Conservation (phyloP, 2,113 vertebrate species). For the Xyrauchen texanus region DNA sequence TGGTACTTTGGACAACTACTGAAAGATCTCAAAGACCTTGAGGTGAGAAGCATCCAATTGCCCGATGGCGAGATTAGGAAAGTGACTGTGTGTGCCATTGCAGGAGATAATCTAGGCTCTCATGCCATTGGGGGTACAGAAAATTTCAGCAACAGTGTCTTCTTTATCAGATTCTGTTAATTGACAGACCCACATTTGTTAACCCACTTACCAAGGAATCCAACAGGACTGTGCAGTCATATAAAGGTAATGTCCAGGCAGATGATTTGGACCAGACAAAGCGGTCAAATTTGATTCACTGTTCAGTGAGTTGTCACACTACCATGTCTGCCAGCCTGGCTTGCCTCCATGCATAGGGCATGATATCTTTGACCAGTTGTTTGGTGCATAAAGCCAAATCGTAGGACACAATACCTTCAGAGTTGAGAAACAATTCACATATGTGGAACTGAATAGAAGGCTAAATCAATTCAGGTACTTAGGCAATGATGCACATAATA, state of each 20-base stretch:
- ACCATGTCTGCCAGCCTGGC: slow-evolving; percentile 14
- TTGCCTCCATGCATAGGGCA: slow-evolving; percentile 3
- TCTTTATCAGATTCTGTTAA: slow-evolving; percentile 30
- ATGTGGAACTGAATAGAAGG: slow-evolving; percentile 10
- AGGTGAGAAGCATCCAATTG: slow-evolving; percentile 15
- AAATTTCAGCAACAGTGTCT: slow-evolving; percentile 18
- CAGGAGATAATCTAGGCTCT: too few species aligned
- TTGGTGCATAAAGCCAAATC: too few species aligned
- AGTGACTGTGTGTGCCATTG: slow-evolving; percentile 1
- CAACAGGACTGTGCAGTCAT: slow-evolving; percentile 4
- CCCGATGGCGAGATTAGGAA: slow-evolving; percentile 8
- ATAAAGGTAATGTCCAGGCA: slow-evolving; percentile 3
- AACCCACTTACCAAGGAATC: background rate
- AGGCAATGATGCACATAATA: background rate
- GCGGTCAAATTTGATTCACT: background rate
- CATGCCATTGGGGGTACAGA: slow-evolving; percentile 24
- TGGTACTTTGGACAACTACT: slow-evolving; percentile 9
- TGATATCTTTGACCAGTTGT: background rate
- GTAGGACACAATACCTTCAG: too few species aligned
- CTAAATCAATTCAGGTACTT: background rate
- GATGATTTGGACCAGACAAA: background rate
- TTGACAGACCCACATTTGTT: background rate
- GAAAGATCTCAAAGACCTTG: slow-evolving; percentile 17
- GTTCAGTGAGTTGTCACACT: slow-evolving; percentile 1
- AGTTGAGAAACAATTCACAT: slow-evolving; percentile 3